Evolutionary conservation across 1,140 invertebrate genomes (phyloP).

Genomic region (Drosophila pseudoobscura): DNA sequence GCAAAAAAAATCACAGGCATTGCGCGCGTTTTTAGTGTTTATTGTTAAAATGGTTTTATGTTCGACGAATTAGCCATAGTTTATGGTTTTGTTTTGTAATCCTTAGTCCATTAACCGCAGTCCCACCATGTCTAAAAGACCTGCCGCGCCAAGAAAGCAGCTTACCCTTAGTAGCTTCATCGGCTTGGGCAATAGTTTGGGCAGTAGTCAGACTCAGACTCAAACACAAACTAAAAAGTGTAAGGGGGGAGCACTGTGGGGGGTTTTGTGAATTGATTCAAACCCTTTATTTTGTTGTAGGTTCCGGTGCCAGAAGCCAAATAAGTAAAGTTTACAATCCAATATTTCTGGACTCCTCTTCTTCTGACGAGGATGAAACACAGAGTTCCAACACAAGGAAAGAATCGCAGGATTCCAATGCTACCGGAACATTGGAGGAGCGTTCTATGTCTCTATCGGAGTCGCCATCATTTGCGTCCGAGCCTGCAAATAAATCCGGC

Average conservation of each 20-base stretch:
- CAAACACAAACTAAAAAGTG: conserved; percentile 24
- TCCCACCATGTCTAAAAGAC: conserved; percentile 34
- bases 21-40: conserved; percentile 34
- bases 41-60: conserved; percentile 13
- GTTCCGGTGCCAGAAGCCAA: conserved; percentile 14
- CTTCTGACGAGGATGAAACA: conserved; percentile 66
- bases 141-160: conserved; percentile 37
- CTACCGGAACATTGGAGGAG: too few relatives aligned
- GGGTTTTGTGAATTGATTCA: not conserved
- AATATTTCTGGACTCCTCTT: conserved; percentile 77
- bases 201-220: conserved; percentile 14
- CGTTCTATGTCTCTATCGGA: not conserved
- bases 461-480: not conserved
- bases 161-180: conserved; percentile 57
- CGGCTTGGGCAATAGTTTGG: conserved; percentile 34
- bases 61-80: not conserved
- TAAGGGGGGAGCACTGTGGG: not conserved
- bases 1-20: conserved; percentile 1
- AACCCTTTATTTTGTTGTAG: conserved; percentile 2
- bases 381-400: conserved; percentile 5
- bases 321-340: conserved; percentile 58
- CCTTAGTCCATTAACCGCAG: conserved; percentile 80
- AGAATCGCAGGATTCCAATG: not conserved
- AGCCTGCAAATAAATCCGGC: not conserved
- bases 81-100: conserved; percentile 6